These are phyloP conservation scores for Drosophila falleni DNA, from an alignment of 2,888 invertebrate genomes.

Conservation along the genomic window DNA sequence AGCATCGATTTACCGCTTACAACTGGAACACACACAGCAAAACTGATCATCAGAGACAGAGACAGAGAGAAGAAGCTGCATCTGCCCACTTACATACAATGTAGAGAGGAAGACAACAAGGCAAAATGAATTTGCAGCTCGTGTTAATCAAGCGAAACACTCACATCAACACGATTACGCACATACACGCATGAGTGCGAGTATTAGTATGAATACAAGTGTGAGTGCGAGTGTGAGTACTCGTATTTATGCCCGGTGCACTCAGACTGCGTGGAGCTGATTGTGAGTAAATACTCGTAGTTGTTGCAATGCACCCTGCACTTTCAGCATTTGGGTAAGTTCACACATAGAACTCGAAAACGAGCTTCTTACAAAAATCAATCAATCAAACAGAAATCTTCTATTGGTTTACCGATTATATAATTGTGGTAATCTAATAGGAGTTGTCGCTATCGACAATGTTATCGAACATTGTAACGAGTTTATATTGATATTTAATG, in stretches of 20 bases:
- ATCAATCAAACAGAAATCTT: neutral
- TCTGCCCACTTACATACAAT: slow-evolving; percentile 40
- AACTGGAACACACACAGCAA: slow-evolving; percentile 68
- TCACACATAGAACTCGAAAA: neutral
- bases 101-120: slow-evolving; percentile 50
- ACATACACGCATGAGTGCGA: slow-evolving; percentile 6
- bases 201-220: slow-evolving; percentile 29
- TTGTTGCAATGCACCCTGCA: slow-evolving; percentile 52
- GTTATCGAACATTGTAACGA: neutral
- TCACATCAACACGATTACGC: slow-evolving; percentile 45
- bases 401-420: neutral
- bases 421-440: neutral
- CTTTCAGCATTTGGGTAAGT: slow-evolving; percentile 2
- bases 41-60: slow-evolving; percentile 20
- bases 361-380: neutral
- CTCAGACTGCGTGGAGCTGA: slow-evolving; percentile 78
- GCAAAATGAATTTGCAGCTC: slow-evolving; percentile 82
- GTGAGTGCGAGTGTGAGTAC: slow-evolving; percentile 46
- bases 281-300: slow-evolving; percentile 44
- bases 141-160: slow-evolving; percentile 75
- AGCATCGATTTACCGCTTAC: slow-evolving; percentile 74
- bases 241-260: slow-evolving; percentile 52
- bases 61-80: slow-evolving; percentile 12
- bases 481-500: no score
- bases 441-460: neutral